These are phyloP conservation scores for Mola mola DNA, from an alignment of 2,113 vertebrate genomes.

Conservation along the genomic window DNA sequence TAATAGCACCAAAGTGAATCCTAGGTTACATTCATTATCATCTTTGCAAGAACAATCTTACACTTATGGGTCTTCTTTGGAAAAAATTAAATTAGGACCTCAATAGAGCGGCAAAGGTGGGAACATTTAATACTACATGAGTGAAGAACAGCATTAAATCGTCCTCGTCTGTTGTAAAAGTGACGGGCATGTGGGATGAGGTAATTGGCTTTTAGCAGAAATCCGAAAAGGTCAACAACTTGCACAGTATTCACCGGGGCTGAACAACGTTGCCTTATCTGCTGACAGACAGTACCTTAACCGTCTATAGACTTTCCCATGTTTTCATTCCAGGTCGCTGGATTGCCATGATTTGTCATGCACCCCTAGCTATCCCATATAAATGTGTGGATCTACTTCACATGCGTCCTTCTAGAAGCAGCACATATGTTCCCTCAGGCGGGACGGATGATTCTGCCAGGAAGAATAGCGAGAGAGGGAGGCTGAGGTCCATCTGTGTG, in stretches of 20 bases:
- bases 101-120: slow-evolving; percentile 41
- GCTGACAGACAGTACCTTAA: slow-evolving; percentile 9
- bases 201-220: slow-evolving; percentile 54
- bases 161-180: slow-evolving; percentile 16
- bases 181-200: slow-evolving; percentile 42
- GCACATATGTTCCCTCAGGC: slow-evolving; percentile 73
- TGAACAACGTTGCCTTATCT: slow-evolving; percentile 23
- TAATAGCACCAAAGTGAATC: slow-evolving; percentile 3
- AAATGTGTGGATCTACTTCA: too few relatives aligned
- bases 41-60: slow-evolving; percentile 28
- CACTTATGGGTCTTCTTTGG: slow-evolving; percentile 25
- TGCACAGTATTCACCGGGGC: slow-evolving; percentile 6
- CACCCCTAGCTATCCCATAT: slow-evolving; percentile 44
- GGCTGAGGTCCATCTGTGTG: slow-evolving; percentile 74
- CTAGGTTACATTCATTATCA: slow-evolving; percentile 37
- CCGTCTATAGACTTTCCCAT: too few relatives aligned
- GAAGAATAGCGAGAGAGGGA: slow-evolving; percentile 50
- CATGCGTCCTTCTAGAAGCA: slow-evolving; percentile 56
- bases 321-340: too few relatives aligned
- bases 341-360: too few relatives aligned
- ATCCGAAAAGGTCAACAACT: slow-evolving; percentile 25
- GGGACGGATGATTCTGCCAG: slow-evolving; percentile 59
- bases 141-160: slow-evolving; percentile 56
- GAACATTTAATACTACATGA: slow-evolving; percentile 46
- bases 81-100: slow-evolving; percentile 39